Percentiles rank a stretch among this genome's conserved stretches.
Conservation (phyloP, 2,797 vertebrate genomes). For the Syngnathus acus region DNA sequence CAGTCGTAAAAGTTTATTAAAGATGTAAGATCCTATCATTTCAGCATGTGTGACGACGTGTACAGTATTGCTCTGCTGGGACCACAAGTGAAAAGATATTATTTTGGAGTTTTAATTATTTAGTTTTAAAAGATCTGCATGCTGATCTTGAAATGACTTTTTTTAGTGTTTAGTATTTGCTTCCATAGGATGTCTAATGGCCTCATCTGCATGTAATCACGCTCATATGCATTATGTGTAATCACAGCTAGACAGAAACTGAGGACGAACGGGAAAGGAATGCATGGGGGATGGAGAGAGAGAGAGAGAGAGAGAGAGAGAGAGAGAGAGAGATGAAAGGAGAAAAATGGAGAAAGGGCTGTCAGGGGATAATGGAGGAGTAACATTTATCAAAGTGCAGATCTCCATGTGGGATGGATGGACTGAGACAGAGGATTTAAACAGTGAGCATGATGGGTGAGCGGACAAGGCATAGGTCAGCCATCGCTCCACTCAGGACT, state of each 20-base stretch:
- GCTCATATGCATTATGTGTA: slow-evolving; percentile 51
- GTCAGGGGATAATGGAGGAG: slow-evolving; percentile 57
- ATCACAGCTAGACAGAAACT: slow-evolving; percentile 41
- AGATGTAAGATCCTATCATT: slow-evolving; percentile 30
- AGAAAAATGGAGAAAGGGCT: slow-evolving; percentile 38
- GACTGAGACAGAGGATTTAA: slow-evolving; percentile 26
- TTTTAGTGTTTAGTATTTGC: slow-evolving; percentile 33
- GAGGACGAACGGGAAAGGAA: slow-evolving; percentile 55
- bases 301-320: slow-evolving; percentile 33
- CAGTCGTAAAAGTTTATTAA: slow-evolving; percentile 30
- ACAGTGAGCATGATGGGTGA: slow-evolving; percentile 40
- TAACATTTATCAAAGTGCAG: slow-evolving; percentile 56
- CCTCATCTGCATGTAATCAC: slow-evolving; percentile 36
- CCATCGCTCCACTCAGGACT: slow-evolving; percentile 20
- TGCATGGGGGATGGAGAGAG: slow-evolving; percentile 33
- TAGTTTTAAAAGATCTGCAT: too few relatives aligned
- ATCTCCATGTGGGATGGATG: slow-evolving; percentile 44
- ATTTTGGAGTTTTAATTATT: slow-evolving; percentile 17
- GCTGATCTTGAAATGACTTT: background rate
- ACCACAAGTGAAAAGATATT: slow-evolving; percentile 25
- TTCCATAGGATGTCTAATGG: slow-evolving; percentile 51
- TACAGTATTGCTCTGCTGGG: slow-evolving; percentile 21
- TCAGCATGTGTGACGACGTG: slow-evolving; percentile 21
- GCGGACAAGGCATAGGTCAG: slow-evolving; percentile 48
- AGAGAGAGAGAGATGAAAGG: slow-evolving; percentile 39